Evolutionary conservation across 2,113 vertebrate species (phyloP).

Genomic region (Cololabis saira): DNA sequence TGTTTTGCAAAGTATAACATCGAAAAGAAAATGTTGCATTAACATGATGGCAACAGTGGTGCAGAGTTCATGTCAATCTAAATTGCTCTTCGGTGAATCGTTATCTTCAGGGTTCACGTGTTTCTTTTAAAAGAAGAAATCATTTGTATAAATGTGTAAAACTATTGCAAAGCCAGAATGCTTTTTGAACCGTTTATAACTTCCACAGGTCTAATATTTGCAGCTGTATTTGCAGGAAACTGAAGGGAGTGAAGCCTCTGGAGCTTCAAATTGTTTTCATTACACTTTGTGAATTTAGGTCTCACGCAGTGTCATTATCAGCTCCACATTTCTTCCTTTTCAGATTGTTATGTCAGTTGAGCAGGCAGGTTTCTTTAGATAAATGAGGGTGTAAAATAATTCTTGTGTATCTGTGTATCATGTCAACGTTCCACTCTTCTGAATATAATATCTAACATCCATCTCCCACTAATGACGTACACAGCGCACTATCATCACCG

Average conservation of each 20-base stretch:
- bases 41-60: no score
- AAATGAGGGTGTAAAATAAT: constrained; percentile 40
- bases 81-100: no score
- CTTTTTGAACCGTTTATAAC: background rate
- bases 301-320: constrained; percentile 18
- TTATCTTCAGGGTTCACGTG: background rate
- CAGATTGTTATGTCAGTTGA: constrained; percentile 27
- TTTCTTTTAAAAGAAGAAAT: background rate
- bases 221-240: background rate
- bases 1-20: no score
- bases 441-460: constrained; percentile 44
- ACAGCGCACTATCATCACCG: constrained; percentile 35
- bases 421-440: constrained; percentile 21
- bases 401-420: constrained; percentile 46
- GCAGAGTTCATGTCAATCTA: background rate
- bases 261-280: constrained; percentile 9
- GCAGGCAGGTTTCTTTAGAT: constrained; percentile 38
- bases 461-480: constrained; percentile 49
- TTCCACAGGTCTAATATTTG: background rate
- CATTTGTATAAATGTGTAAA: background rate
- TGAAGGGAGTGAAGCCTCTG: constrained; percentile 1
- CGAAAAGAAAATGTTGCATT: no score
- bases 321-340: constrained; percentile 11
- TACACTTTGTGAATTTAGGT: constrained; percentile 2
- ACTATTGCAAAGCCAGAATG: background rate